Evolutionary conservation across 2,888 invertebrate genomes (phyloP).

Genomic region (Spicauda simplicius): DNA sequence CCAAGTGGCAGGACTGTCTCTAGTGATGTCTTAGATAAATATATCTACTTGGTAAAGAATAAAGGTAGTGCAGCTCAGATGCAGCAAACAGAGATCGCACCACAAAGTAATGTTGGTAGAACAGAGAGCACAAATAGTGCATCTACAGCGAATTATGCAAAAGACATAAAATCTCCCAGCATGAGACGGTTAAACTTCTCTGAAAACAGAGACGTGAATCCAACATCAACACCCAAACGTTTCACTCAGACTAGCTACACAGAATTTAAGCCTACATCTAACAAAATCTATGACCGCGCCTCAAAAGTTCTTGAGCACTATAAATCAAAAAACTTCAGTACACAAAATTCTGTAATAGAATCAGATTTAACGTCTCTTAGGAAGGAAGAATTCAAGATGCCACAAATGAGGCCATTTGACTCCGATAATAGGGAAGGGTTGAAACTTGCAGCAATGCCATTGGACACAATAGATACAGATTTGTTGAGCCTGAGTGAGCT

Average conservation of each 20-base stretch:
- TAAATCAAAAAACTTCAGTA: conserved; percentile 62
- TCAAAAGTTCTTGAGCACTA: conserved; percentile 76
- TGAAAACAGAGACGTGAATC: conserved; percentile 70
- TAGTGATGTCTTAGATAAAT: conserved; percentile 70
- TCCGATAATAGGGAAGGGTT: conserved; percentile 57
- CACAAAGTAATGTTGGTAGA: conserved; percentile 24
- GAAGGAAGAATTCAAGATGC: conserved; percentile 72
- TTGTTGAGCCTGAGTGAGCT: conserved; percentile 86
- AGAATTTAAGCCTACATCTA: conserved; percentile 71
- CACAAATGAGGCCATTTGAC: conserved; percentile 70
- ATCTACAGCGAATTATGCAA: conserved; percentile 40
- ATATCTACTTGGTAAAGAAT: conserved; percentile 76
- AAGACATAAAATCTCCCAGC: conserved; percentile 60
- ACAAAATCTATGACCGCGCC: conserved; percentile 74
- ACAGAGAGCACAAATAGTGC: conserved; percentile 20
- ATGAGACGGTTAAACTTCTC: conserved; percentile 67
- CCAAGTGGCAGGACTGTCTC: conserved; percentile 69
- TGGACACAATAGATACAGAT: conserved; percentile 75
- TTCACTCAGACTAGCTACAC: conserved; percentile 48
- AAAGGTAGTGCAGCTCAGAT: conserved; percentile 46
- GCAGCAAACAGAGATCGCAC: conserved; percentile 49
- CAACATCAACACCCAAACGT: conserved; percentile 75
- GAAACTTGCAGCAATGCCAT: conserved; percentile 52
- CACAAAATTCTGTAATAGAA: conserved; percentile 55
- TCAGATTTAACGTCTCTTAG: conserved; percentile 55